Base-by-base conservation (phyloP, 64 coral and sea anemone genomes). In the Montipora sp. region DNA sequence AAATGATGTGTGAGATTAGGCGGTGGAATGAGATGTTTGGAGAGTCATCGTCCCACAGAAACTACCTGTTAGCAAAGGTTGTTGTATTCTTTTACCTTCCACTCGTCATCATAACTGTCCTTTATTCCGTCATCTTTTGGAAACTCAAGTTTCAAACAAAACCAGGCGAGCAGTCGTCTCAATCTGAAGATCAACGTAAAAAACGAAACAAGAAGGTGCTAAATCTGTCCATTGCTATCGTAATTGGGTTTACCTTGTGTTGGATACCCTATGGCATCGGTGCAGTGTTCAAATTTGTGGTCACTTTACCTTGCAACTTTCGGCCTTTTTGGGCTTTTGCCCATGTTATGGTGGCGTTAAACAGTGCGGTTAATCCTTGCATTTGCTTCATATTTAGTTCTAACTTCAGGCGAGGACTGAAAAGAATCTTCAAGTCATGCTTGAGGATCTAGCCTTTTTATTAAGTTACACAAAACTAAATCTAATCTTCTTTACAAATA, bases 161-260 rank as follows among this genome's bases (percentile, higher is more conserved):
- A 2, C 58, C 14, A n/a, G 80, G 59, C 59, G 27, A 19, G 13
- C 23, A 83, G 2, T 48, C 80, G 4, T 11, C 47, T 5, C 61
- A 67, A 10, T 6, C 80, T 66, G 14, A 83, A 16, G 14, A 47
- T 2, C n/a, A 47, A 66, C 80, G 80, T 0, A 36, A 11, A 0
- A 45, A 10, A 47, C 44, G 24, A 27, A 15, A 67, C 5, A 14
- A 59, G 61, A 65, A 83, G 5, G 80, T 83, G 24, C 53, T 68
- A 0, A 83, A 67, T 5, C 44, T 83, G 58, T 27, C 80, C 58
- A 7, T 83, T 67, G 80, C 58, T 47, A 67, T 83, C 36, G 80
- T 83, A 1, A 15, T 46, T 47, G 59, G 23, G 5, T 83, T 83
- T 47, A 24, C 8, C 18, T 16, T 83, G 3, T 83, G 80, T 20